phyloP scores from a whole-genome alignment of 2,888 invertebrate genomes.

The Stenotaenia linearis region DNA sequence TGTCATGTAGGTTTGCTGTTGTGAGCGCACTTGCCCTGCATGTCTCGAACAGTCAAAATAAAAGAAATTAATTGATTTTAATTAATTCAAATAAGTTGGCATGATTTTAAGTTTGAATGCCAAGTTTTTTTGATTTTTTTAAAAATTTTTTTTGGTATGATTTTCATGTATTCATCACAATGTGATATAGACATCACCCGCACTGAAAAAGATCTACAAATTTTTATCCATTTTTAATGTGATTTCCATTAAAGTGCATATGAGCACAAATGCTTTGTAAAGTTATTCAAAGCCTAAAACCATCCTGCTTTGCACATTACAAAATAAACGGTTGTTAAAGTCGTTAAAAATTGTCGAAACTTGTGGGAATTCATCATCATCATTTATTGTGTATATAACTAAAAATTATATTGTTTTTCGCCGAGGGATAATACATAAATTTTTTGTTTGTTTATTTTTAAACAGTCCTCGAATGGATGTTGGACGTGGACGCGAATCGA shows the following conservation, averaged over 20 bases:
- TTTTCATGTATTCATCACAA: not conserved
- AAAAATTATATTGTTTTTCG: not conserved
- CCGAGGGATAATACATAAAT: too few species aligned
- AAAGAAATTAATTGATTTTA: not conserved
- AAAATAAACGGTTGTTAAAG: not conserved
- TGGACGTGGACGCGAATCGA: not conserved
- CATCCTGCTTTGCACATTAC: not conserved
- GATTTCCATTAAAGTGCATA: not conserved
- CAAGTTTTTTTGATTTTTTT: not conserved
- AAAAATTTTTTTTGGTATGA: not conserved
- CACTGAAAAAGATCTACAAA: not conserved
- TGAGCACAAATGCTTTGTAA: not conserved
- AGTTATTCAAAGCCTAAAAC: not conserved
- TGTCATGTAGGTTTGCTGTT: slow-evolving; percentile 30
- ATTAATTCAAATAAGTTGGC: not conserved
- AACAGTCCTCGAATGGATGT: slow-evolving; percentile 13
- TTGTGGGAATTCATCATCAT: not conserved
- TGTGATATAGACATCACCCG: not conserved
- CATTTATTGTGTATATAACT: not conserved
- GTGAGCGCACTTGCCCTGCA: slow-evolving; percentile 26
- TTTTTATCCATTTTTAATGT: not conserved
- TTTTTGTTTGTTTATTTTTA: not conserved
- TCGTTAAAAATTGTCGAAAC: not conserved
- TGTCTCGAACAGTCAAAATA: not conserved
- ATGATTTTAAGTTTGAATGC: slow-evolving; percentile 5